Conservation (phyloP, 2,113 vertebrate genomes). For the Seriola dumerili region DNA sequence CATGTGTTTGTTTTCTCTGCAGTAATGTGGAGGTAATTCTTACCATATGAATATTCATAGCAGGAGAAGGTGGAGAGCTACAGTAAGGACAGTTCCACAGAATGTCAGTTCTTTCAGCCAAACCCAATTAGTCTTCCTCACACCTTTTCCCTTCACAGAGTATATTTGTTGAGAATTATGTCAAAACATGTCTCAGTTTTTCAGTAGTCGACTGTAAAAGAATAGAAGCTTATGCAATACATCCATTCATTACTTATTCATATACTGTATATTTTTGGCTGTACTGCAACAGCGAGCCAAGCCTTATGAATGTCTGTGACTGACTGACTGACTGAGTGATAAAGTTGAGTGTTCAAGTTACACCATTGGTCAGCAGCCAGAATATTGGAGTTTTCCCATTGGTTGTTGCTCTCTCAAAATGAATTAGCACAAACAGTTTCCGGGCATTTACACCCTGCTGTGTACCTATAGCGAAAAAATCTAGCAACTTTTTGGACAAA, state of each 20-base stretch:
- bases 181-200: not conserved
- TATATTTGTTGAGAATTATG: not conserved
- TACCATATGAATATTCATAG: not conserved
- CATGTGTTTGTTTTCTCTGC: not conserved
- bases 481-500: too few species aligned
- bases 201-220: not conserved
- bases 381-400: too few species aligned
- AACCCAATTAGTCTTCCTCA: slow-evolving; percentile 2
- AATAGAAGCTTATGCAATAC: not conserved
- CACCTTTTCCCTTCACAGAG: not conserved
- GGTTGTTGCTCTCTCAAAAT: too few species aligned
- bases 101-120: slow-evolving; percentile 1
- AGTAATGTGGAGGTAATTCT: not conserved
- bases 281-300: too few species aligned
- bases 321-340: too few species aligned
- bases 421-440: too few species aligned
- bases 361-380: too few species aligned
- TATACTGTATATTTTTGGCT: not conserved
- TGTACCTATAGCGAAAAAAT: too few species aligned
- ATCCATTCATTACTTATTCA: too few species aligned
- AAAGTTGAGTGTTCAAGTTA: too few species aligned
- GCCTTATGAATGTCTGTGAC: too few species aligned
- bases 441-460: too few species aligned
- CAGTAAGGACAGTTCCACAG: slow-evolving; percentile 6
- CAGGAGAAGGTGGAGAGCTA: not conserved